Conservation (phyloP, 1,140 invertebrate genomes). For the Brachionus angularis region DNA sequence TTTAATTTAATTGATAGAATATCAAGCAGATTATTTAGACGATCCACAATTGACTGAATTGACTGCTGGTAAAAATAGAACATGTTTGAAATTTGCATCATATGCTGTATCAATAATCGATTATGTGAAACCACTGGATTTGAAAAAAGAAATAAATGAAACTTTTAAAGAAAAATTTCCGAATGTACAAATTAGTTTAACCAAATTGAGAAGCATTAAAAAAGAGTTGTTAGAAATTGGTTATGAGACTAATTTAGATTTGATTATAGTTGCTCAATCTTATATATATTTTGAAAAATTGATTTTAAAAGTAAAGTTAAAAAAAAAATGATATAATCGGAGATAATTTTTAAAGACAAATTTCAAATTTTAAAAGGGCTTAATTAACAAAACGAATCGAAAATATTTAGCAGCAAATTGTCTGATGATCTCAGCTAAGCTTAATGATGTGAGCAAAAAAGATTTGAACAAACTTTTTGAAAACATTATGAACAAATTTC, state of each 20-base stretch:
- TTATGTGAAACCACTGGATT: conserved; percentile 88
- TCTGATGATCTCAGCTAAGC: conserved; percentile 83
- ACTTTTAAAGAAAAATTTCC: conserved; percentile 94
- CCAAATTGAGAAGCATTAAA: conserved; percentile 89
- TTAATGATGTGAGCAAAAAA: conserved; percentile 91
- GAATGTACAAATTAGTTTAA: conserved; percentile 86
- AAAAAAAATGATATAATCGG: too few relatives aligned
- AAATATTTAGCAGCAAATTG: conserved; percentile 91
- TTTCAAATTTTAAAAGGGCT: conserved; percentile 55
- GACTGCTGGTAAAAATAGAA: conserved; percentile 87
- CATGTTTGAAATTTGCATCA: conserved; percentile 85
- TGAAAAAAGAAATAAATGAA: conserved; percentile 95
- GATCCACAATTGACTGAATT: conserved; percentile 73
- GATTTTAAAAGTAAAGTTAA: conserved; percentile 73
- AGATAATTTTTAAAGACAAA: neutral
- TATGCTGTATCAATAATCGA: conserved; percentile 93
- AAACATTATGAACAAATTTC: conserved; percentile 82
- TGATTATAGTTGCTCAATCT: conserved; percentile 85
- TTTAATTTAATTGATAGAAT: conserved; percentile 51
- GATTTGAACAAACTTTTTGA: conserved; percentile 77
- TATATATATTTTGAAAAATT: conserved; percentile 97
- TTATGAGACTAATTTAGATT: conserved; percentile 73
- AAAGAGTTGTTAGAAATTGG: conserved; percentile 90
- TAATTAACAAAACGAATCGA: conserved; percentile 89
- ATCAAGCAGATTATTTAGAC: conserved; percentile 82